phyloP scores from a whole-genome alignment of 2,113 vertebrate species.

The Diadophis punctatus region DNA sequence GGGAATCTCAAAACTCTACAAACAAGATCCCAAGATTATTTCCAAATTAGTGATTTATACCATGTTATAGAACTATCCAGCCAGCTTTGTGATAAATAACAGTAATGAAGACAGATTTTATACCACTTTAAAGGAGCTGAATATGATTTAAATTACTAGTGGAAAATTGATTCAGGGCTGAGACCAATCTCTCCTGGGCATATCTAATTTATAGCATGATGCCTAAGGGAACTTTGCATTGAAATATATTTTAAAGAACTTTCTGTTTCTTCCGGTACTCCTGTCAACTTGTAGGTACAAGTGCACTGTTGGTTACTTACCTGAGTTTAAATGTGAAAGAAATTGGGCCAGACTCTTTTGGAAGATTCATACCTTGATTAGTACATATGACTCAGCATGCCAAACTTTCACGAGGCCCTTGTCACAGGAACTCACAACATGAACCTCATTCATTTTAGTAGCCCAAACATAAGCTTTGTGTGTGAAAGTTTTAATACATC shows the following conservation, averaged over 20 bases:
- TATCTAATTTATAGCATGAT: neutral
- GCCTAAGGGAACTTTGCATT: neutral
- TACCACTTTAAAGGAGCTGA: neutral
- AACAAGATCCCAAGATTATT: neutral
- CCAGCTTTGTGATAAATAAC: neutral
- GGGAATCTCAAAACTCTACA: neutral
- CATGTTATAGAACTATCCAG: neutral
- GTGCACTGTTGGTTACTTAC: neutral
- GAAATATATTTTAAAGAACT: neutral
- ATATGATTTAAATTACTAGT: neutral
- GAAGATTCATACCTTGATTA: slow-evolving; percentile 74
- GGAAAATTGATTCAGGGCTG: neutral
- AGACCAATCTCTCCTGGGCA: neutral
- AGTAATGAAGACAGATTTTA: neutral
- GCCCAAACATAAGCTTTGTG: slow-evolving; percentile 72
- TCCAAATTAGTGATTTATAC: neutral
- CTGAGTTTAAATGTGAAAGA: neutral
- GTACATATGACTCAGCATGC: slow-evolving; percentile 59
- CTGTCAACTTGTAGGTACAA: neutral
- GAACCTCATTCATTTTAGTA: slow-evolving; percentile 67
- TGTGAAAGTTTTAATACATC: slow-evolving; percentile 73
- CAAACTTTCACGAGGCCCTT: slow-evolving; percentile 83
- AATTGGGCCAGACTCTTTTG: neutral
- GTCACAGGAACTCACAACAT: slow-evolving; percentile 77
- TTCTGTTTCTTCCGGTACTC: neutral